A percentile compares a stretch with the other conserved stretches of the same genome.
Evolutionary conservation across 1,140 invertebrate genomes (phyloP).

Genomic region (Mizuhopecten yessoensis): DNA sequence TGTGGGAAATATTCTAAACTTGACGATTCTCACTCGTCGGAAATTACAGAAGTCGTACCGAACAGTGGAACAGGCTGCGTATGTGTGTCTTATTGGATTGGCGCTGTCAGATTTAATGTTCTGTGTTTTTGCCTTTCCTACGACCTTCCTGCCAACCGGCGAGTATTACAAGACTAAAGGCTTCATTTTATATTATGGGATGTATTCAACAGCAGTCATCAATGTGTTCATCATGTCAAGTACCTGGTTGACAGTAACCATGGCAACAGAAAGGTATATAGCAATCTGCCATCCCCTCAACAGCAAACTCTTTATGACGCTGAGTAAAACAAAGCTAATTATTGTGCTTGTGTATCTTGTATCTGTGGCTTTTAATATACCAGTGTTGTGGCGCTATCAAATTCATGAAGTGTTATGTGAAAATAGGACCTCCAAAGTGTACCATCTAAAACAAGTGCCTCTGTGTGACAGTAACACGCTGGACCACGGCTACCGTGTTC

Average conservation of each 20-base stretch:
- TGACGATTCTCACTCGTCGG: slow-evolving; percentile 78
- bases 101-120: slow-evolving; percentile 79
- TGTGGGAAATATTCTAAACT: slow-evolving; percentile 80
- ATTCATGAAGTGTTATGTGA: slow-evolving; percentile 64
- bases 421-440: slow-evolving; percentile 58
- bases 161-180: slow-evolving; percentile 67
- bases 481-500: slow-evolving; percentile 76
- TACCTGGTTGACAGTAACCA: slow-evolving; percentile 82
- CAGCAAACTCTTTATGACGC: slow-evolving; percentile 78
- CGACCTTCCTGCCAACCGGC: slow-evolving; percentile 78
- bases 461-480: slow-evolving; percentile 64
- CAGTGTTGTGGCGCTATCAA: slow-evolving; percentile 80
- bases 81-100: slow-evolving; percentile 78
- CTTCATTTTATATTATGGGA: slow-evolving; percentile 76
- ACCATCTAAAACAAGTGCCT: slow-evolving; percentile 57
- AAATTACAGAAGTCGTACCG: slow-evolving; percentile 78
- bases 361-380: slow-evolving; percentile 79
- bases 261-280: slow-evolving; percentile 81
- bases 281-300: slow-evolving; percentile 81
- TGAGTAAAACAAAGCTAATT: slow-evolving; percentile 76
- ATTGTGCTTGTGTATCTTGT: slow-evolving; percentile 78
- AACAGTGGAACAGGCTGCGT: slow-evolving; percentile 78
- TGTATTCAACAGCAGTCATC: slow-evolving; percentile 78
- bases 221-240: slow-evolving; percentile 82
- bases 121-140: slow-evolving; percentile 80